Conservation (phyloP, 2,888 invertebrate genomes). For the Eucera pruinosa region DNA sequence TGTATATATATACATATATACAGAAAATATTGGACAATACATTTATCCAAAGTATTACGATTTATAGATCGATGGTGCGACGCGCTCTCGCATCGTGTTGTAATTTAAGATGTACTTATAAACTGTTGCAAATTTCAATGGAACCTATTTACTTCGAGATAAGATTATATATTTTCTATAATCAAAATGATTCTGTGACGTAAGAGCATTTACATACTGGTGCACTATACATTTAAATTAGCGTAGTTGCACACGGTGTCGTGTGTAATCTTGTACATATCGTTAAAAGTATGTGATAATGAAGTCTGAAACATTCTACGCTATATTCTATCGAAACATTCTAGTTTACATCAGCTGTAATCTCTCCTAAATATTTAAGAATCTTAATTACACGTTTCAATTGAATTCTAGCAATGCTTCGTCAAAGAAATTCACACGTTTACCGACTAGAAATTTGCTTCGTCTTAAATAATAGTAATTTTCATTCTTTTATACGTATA, state of each 20-base stretch:
- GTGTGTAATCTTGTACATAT: conserved; percentile 57
- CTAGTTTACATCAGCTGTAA: conserved; percentile 30
- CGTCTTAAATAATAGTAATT: conserved; percentile 11
- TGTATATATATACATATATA: conserved; percentile 35
- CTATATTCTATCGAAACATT: conserved; percentile 10
- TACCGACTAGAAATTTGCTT: not conserved
- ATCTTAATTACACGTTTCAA: conserved; percentile 6
- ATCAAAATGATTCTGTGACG: conserved; percentile 59
- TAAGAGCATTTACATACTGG: conserved; percentile 51
- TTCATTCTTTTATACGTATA: conserved; percentile 21
- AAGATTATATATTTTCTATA: conserved; percentile 55
- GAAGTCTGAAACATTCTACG: conserved; percentile 46
- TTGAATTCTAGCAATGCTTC: conserved; percentile 1
- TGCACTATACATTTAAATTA: conserved; percentile 49
- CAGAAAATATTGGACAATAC: conserved; percentile 41
- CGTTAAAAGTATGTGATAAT: conserved; percentile 57
- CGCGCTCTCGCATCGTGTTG: conserved; percentile 3
- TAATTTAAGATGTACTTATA: conserved; percentile 33
- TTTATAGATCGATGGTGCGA: conserved; percentile 22
- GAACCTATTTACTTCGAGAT: conserved; percentile 22
- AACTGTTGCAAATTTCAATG: conserved; percentile 22
- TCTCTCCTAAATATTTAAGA: conserved; percentile 1
- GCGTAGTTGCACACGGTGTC: conserved; percentile 24
- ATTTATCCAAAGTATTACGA: conserved; percentile 48
- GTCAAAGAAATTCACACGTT: not conserved